Evolutionary conservation across 2,113 vertebrate genomes (phyloP), one percentile per base, ranked within the genome.

Genomic region (Gallinago jamesoni): DNA sequence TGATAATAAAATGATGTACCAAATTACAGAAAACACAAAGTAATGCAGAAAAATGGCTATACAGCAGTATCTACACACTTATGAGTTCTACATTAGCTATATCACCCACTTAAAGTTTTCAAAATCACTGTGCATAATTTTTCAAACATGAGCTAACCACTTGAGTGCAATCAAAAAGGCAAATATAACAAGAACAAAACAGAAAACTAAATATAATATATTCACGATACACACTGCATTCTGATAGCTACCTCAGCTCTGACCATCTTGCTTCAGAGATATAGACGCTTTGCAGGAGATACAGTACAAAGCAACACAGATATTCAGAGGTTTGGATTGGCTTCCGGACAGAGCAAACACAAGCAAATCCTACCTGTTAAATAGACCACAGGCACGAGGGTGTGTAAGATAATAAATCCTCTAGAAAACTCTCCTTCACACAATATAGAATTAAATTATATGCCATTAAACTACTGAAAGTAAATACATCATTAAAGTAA

Each of bases 121-220:
- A 76, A 55, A 93, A 80, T 53, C 37, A 69, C 16, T 18, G 30
- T 6, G 35, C 27, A 17, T 80, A 53, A 60, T 77, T 80, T 85
- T 88, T 73, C 59, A 82, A 68, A 79, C 33, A 73, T 18, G 45
- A 88, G 75, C n/a, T 90, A 92, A 79, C 19, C 75, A 69, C 19
- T 80, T 66, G 35, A 20, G 28, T 14, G 16, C 48, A 83, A 69
- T 53, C 74, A 60, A 72, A 90, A 73, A 75, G 9, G 31, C 57
- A 92, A 79, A 66, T 37, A 87, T 59, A 86, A 64, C 39, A 94
- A 55, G 52, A 85, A 85, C 18, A 64, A 87, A 93, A 15, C 24
- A 43, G 39, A 83, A 94, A 72, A 48, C 12, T 55, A 85, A 83
- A 8, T n/a, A 72, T 1, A 39, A 69, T 63, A 37, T n/a, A 76